These are phyloP conservation scores for Lordiphosa collinella DNA, from an alignment of 1,140 invertebrate genomes.

Conservation along the genomic window DNA sequence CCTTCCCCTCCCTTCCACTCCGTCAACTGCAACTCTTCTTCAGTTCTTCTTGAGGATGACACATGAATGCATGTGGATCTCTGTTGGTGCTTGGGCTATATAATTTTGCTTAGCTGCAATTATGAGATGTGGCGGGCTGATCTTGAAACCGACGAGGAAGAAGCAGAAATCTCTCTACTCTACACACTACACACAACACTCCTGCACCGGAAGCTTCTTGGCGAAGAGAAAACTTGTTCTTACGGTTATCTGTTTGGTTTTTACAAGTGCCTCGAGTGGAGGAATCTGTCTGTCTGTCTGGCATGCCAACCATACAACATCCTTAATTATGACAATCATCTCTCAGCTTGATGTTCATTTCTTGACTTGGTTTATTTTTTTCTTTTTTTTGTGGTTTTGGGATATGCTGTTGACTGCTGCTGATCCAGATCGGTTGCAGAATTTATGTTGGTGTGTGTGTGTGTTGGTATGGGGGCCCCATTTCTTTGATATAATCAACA, in stretches of 20 bases:
- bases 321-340: slow-evolving; percentile 77
- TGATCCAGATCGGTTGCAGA: slow-evolving; percentile 66
- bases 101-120: slow-evolving; percentile 76
- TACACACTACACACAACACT: background rate
- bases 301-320: slow-evolving; percentile 70
- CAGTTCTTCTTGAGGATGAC: slow-evolving; percentile 26
- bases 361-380: slow-evolving; percentile 30
- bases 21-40: background rate
- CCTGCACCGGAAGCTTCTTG: slow-evolving; percentile 61
- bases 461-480: slow-evolving; percentile 26
- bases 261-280: slow-evolving; percentile 60
- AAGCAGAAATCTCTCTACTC: slow-evolving; percentile 37
- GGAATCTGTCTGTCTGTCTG: slow-evolving; percentile 31
- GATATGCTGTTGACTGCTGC: slow-evolving; percentile 28
- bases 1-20: background rate
- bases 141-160: slow-evolving; percentile 40
- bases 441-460: slow-evolving; percentile 4
- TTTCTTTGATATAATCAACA: slow-evolving; percentile 37
- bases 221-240: slow-evolving; percentile 54
- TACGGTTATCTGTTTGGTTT: slow-evolving; percentile 70
- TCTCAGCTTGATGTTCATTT: slow-evolving; percentile 60
- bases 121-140: slow-evolving; percentile 68
- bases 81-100: slow-evolving; percentile 37
- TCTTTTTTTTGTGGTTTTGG: background rate
- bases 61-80: slow-evolving; percentile 40